These are phyloP conservation scores for Bacillus rossius DNA, from an alignment of 1,140 invertebrate species.

Conservation along the genomic window DNA sequence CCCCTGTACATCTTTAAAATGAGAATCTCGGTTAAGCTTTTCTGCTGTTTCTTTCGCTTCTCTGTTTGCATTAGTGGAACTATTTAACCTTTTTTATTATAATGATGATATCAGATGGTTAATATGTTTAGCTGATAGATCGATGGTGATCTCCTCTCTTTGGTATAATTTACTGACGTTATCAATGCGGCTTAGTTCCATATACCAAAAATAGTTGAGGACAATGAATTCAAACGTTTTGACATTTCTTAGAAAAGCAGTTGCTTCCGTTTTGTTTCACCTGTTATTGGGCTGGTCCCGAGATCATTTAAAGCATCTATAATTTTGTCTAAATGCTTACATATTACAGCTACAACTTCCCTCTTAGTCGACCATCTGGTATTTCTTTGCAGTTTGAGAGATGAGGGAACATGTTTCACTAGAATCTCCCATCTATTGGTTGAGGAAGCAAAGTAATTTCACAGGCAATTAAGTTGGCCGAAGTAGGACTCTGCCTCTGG, in stretches of 20 bases:
- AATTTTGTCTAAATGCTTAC: conserved; percentile 17
- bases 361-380: conserved; percentile 13
- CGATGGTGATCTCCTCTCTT: conserved; percentile 13
- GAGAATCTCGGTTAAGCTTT: conserved; percentile 6
- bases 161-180: conserved; percentile 10
- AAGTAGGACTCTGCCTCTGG: background rate
- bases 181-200: conserved; percentile 13
- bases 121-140: conserved; percentile 14
- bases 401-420: conserved; percentile 6
- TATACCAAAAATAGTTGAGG: conserved; percentile 13
- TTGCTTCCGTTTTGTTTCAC: conserved; percentile 15
- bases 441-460: conserved; percentile 21
- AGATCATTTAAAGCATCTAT: conserved; percentile 16
- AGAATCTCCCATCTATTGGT: conserved; percentile 20
- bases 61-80: conserved; percentile 6
- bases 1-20: background rate
- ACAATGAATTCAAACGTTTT: conserved; percentile 13
- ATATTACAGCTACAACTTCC: conserved; percentile 12
- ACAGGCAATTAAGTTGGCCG: conserved; percentile 11
- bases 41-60: conserved; percentile 4
- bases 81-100: conserved; percentile 11
- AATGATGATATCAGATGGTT: conserved; percentile 11
- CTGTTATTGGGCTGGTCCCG: conserved; percentile 12
- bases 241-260: conserved; percentile 10
- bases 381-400: conserved; percentile 6